Conservation (phyloP, 2,113 vertebrate genomes). For the Cryptotis parvus region DNA sequence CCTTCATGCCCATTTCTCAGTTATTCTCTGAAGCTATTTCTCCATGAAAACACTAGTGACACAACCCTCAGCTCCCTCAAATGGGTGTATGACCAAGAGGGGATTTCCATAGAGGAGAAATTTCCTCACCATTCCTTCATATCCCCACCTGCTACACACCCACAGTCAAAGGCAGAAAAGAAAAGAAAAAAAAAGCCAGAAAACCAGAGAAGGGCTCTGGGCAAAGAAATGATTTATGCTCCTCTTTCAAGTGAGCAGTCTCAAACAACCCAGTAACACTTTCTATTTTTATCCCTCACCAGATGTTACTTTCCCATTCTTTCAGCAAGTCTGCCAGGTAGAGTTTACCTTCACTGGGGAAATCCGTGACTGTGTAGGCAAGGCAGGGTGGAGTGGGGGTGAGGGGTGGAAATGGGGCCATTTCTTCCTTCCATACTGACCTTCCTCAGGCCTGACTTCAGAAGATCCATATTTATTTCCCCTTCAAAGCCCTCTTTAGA, state of each 20-base stretch:
- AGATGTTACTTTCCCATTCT: slow-evolving; percentile 68
- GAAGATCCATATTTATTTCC: not conserved
- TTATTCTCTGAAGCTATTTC: not conserved
- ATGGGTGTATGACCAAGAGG: slow-evolving; percentile 43
- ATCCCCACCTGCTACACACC: slow-evolving; percentile 57
- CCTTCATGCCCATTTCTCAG: not conserved
- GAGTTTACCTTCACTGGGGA: slow-evolving; percentile 26
- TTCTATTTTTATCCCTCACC: slow-evolving; percentile 72
- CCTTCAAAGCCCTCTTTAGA: not conserved
- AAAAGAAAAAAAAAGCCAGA: not conserved
- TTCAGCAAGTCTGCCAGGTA: slow-evolving; percentile 33
- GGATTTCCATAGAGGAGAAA: slow-evolving; percentile 71
- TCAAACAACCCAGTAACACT: slow-evolving; percentile 61
- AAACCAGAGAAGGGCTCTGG: slow-evolving; percentile 60
- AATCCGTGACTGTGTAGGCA: not conserved
- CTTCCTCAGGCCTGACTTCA: not conserved
- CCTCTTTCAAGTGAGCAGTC: slow-evolving; percentile 78
- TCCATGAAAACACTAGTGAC: not conserved
- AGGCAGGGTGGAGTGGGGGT: rapidly evolving
- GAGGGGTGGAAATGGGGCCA: too few species aligned
- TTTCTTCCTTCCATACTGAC: not conserved
- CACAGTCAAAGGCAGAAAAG: slow-evolving; percentile 49
- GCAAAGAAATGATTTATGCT: slow-evolving; percentile 77
- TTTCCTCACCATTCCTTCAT: slow-evolving; percentile 4
- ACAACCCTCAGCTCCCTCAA: not conserved